These are phyloP conservation scores for Bombus sibiricus DNA, from an alignment of 1,140 invertebrate genomes.

Conservation along the genomic window DNA sequence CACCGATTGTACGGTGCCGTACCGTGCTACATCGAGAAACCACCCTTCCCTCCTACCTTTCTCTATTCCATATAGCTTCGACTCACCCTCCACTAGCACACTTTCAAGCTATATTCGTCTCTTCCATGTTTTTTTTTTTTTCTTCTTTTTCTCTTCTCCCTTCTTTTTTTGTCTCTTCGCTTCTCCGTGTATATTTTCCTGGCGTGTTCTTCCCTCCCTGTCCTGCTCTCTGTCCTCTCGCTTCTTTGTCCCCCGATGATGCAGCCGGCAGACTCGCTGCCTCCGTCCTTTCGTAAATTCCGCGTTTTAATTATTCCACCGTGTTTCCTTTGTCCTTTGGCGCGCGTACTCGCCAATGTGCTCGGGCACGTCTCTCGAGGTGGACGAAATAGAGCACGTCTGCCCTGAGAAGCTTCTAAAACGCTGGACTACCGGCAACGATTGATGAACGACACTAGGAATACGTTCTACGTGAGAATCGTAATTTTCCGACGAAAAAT, in stretches of 20 bases:
- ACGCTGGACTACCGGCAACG: neutral
- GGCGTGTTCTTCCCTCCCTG: slow-evolving; percentile 7
- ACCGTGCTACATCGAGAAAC: slow-evolving; percentile 65
- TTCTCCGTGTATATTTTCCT: slow-evolving; percentile 50
- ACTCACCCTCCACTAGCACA: slow-evolving; percentile 57
- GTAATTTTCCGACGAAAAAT: neutral
- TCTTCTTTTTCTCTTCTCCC: slow-evolving; percentile 35
- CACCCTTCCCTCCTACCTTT: slow-evolving; percentile 50
- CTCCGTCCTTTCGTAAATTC: slow-evolving; percentile 70
- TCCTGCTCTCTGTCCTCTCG: slow-evolving; percentile 8
- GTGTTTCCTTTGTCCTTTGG: slow-evolving; percentile 48
- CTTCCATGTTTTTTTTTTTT: slow-evolving; percentile 54
- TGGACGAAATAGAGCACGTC: neutral
- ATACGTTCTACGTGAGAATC: neutral
- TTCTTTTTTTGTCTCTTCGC: slow-evolving; percentile 29
- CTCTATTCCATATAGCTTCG: slow-evolving; percentile 51
- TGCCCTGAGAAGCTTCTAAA: neutral
- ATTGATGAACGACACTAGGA: neutral
- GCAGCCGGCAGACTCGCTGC: slow-evolving; percentile 56
- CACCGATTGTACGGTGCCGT: slow-evolving; percentile 65
- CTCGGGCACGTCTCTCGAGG: slow-evolving; percentile 4
- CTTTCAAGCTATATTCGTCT: slow-evolving; percentile 60
- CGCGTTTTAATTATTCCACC: slow-evolving; percentile 77
- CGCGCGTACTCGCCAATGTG: neutral
- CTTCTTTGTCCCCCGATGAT: slow-evolving; percentile 34